Evolutionary conservation across 30 jellyfish, hydroid and myxozoan genomes (phyloP).

Genomic region (Calvadosia cruxmelitensis): DNA sequence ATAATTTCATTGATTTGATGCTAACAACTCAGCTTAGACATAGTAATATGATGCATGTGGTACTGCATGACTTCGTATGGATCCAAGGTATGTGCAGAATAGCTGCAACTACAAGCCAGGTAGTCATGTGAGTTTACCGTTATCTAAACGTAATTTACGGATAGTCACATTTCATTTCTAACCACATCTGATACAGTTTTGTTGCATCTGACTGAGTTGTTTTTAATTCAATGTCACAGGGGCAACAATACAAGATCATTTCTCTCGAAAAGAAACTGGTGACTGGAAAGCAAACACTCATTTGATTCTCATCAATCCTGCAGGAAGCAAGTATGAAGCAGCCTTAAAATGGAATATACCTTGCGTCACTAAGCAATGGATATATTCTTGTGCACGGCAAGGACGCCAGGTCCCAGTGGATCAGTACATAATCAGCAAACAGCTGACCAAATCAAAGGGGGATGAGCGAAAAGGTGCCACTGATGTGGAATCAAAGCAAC

Average conservation of each 20-base stretch:
- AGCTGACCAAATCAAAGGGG: not conserved
- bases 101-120: too few relatives aligned
- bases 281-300: slow-evolving; percentile 77
- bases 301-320: slow-evolving; percentile 62
- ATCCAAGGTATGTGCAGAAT: too few relatives aligned
- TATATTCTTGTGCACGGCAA: slow-evolving; percentile 64
- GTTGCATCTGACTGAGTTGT: too few relatives aligned
- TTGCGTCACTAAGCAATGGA: slow-evolving; percentile 72
- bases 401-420: slow-evolving; percentile 38
- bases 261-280: slow-evolving; percentile 43
- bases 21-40: too few relatives aligned
- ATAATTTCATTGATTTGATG: too few relatives aligned
- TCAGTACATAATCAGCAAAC: not conserved
- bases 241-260: slow-evolving; percentile 65
- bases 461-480: not conserved
- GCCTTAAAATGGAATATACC: slow-evolving; percentile 68
- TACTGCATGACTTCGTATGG: too few relatives aligned
- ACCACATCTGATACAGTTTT: too few relatives aligned
- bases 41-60: too few relatives aligned
- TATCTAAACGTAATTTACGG: too few relatives aligned
- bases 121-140: too few relatives aligned
- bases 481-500: not conserved
- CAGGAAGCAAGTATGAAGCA: slow-evolving; percentile 81
- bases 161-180: too few relatives aligned
- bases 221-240: too few relatives aligned